Base-by-base conservation (phyloP, 2,888 invertebrate genomes). In the Philereme vetulata region DNA sequence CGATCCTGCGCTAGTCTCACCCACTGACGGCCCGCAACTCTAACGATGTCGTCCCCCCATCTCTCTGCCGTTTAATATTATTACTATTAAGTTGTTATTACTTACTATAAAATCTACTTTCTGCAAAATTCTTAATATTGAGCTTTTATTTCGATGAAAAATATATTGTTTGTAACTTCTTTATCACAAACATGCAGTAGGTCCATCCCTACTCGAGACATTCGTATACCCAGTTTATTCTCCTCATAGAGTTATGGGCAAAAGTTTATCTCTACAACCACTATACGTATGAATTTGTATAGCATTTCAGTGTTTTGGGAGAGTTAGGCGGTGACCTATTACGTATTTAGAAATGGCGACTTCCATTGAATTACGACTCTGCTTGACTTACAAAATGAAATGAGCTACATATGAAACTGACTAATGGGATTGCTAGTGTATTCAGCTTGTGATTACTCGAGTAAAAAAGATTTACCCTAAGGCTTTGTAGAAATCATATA, bases 251-350 rank as follows among this genome's bases (percentile, higher is more conserved):
- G 46, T 44, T 62, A 54, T 44, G 45, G 56, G 50, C 50, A 50
- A 62, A 65, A 62, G 50, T 65, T 65, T 50, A 50, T 48, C 51
- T 40, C 35, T 50, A 53, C 40, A 54, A 52, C 44, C 47, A 51
- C 10, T 35, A 64, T 62, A 66, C 64, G 62, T 73, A 74, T 75
- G 70, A 77, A 78, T 76, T 72, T 71, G 71, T 70, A 77, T 76
- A 71, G 68, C 63, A 64, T 73, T 58, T 55, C 9, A 35, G 56
- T 56, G 54, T 60, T 62, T 62, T 46, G 48, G 51, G 46, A 47
- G 33, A 50, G 34, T 44, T 45, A 44, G 50, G 50, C 49, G 48
- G 40, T 36, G 35, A 40, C 49, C 34, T 32, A 56, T 56, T 42
- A 53, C 36, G 11, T 56, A 53, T 53, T 49, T 42, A 52, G 45